Base-by-base conservation (phyloP, 2,113 vertebrate species). In the Archocentrus centrarchus region DNA sequence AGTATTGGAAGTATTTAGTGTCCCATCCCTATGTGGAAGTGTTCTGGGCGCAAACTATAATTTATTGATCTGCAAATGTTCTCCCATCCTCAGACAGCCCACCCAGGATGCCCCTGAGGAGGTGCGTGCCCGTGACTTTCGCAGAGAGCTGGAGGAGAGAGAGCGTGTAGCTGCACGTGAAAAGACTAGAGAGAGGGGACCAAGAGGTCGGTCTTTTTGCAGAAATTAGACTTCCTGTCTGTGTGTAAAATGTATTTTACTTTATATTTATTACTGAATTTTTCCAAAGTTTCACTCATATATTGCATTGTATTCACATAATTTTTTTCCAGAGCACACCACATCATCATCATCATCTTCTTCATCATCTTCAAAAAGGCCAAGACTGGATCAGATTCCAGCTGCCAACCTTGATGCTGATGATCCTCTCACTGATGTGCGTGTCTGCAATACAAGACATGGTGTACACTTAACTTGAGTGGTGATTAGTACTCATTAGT, bases 51-150 rank as follows among this genome's bases (percentile, higher is more conserved):
- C 20, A 73, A 7, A 32, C 20, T 53, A 53, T 4, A 32, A 50
- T 73, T 32, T 32, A 55, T 73, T 14, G 0, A 53, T 73, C 15
- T 55, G 6, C 3, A 39, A 30, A 63, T 85, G 7, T 18, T 60
- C 2, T 84, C 8, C 27, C 20, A 18, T 41, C 35, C 80, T 60
- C 73, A 99, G 98, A 73, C 98, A 99, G 77, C 93, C 97, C 30
- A 98, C 98, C 86, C 98, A 99, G 96, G 98, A 99, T 97, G 96
- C 96, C 86, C 97, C 97, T 0, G 98, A 99, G 87, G 98, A 99
- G 91, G 96, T 99, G 79, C 97, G 98, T 68, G 97, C 97, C 93
- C 97, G 98, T 63, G 98, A 99, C 85, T 99, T 99, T 93, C 97
- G 98, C 62, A 96, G 98, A 88, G 98, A 99, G 93, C 93, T 99